These are phyloP conservation scores for Cheirogaleus medius DNA, from an alignment of 2,113 vertebrate species.

Conservation along the genomic window DNA sequence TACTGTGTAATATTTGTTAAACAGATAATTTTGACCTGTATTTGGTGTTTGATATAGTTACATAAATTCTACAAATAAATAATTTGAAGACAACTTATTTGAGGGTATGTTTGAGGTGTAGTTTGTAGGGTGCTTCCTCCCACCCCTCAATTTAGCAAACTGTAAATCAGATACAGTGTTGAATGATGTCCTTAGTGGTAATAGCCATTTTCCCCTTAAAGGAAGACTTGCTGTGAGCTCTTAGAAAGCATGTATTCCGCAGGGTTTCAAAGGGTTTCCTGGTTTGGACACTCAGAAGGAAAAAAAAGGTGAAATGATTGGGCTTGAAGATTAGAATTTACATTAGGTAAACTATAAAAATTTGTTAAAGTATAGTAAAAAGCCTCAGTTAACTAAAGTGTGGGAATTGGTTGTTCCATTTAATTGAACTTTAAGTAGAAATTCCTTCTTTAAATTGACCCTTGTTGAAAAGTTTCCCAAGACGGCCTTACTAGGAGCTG, in stretches of 20 bases:
- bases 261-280: constrained; percentile 12
- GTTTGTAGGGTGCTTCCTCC: constrained; percentile 26
- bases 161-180: not conserved
- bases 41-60: constrained; percentile 13
- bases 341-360: constrained; percentile 15
- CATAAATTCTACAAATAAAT: constrained; percentile 8
- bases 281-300: not conserved
- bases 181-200: not conserved
- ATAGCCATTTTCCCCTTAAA: constrained; percentile 20
- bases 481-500: not conserved
- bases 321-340: not conserved
- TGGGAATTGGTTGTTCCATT: constrained; percentile 3
- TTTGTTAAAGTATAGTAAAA: not conserved
- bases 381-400: not conserved
- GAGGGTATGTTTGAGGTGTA: not conserved
- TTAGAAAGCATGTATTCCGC: constrained; percentile 40
- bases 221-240: constrained; percentile 40
- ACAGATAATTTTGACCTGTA: not conserved
- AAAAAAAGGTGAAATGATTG: not conserved
- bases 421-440: not conserved
- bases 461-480: not conserved
- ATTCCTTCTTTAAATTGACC: not conserved
- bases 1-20: constrained; percentile 7
- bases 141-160: not conserved
- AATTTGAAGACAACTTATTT: not conserved